phyloP scores from a whole-genome alignment of 2,888 invertebrate species.

The Cantharis flavilabris region DNA sequence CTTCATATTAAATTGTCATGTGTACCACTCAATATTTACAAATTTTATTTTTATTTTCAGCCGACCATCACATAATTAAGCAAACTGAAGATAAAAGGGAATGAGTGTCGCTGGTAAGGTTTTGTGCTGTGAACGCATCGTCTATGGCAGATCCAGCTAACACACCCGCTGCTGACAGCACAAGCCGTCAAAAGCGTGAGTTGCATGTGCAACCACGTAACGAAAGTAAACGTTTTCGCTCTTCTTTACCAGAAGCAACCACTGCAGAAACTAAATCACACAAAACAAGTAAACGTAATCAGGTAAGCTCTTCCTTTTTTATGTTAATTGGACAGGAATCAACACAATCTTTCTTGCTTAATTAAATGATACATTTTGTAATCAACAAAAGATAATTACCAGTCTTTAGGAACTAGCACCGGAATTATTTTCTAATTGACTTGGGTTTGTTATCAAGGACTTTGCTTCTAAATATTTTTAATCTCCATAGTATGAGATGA shows the following conservation, averaged over 20 bases:
- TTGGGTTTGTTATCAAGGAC: not conserved
- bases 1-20: constrained; percentile 22
- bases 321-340: not conserved
- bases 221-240: constrained; percentile 63
- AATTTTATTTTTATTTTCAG: constrained; percentile 31
- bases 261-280: not conserved
- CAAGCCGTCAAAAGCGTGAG: constrained; percentile 59
- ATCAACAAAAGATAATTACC: not conserved
- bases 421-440: not conserved
- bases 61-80: constrained; percentile 44
- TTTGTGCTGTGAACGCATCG: constrained; percentile 78
- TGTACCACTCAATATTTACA: constrained; percentile 7
- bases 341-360: not conserved
- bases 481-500: not conserved
- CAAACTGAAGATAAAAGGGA: constrained; percentile 52
- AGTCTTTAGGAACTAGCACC: not conserved
- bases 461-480: not conserved
- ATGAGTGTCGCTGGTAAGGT: constrained; percentile 60
- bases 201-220: constrained; percentile 64
- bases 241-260: constrained; percentile 51
- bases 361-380: not conserved
- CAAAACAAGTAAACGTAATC: not conserved
- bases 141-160: constrained; percentile 91
- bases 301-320: constrained; percentile 1
- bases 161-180: constrained; percentile 67